Base-by-base conservation (phyloP, 2,888 invertebrate species). In the Hemistola chrysoprasaria region DNA sequence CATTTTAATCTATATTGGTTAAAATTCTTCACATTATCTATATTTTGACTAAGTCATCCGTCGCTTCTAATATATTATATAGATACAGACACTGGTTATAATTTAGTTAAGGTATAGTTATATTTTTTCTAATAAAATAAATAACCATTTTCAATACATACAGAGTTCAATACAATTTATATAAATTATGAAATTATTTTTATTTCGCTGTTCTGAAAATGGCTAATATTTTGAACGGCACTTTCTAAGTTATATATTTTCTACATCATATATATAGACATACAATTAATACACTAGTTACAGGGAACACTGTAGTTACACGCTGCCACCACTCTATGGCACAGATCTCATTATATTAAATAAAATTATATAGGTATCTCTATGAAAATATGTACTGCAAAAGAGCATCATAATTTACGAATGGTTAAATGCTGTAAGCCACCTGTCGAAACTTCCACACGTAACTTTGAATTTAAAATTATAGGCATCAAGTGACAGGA, bases 251-350 rank as follows among this genome's bases (percentile, higher is more conserved):
- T 55, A 44, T 24, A 66, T 73, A 73, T 71, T 76, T 73, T 74
- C 76, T 82, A 83, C 67, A 69, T 65, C 59, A 78, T 74, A 75
- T 79, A 73, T 81, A 83, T 77, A 81, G 75, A 80, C 76, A 75
- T 72, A 39, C 66, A 81, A 76, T 79, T 79, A 78, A 73, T 60
- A 75, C 64, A 71, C 75, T 78, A 78, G 67, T 70, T 76, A 79
- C 74, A 78, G 69, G 78, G 74, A 79, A 81, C 79, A 77, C 71
- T 41, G 76, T 71, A 72, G 62, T 73, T 72, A 66, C 76, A 76
- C 74, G 75, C 72, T 81, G 85, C 86, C 85, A 84, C 71, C 77
- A 75, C 70, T 56, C 64, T 87, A 88, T 88, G 88, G 87, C 88
- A 88, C 88, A 86, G 85, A 86, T 87, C 86, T 86, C 75, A 67